Evolutionary conservation across 1,140 invertebrate species (phyloP).

Genomic region (silkworm (Bombyx mori)): ASM3026992v2 NC_085133.1:11050501-11051000

Average conservation of each 20-base stretch:
- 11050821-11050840: neutral
- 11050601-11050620: neutral
- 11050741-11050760: neutral
- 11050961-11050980: slow-evolving; percentile 9
- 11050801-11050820: slow-evolving; percentile 4
- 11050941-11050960: slow-evolving; percentile 8
- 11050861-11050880: neutral
- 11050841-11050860: neutral
- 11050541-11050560: too few relatives aligned
- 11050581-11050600: too few relatives aligned
- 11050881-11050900: slow-evolving; percentile 9
- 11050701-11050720: neutral
- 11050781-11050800: slow-evolving; percentile 3
- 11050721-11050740: neutral
- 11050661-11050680: neutral
- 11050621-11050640: neutral
- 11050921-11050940: slow-evolving; percentile 5
- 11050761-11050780: slow-evolving; percentile 6
- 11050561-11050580: too few relatives aligned
- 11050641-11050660: slow-evolving; percentile 1
- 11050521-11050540: too few relatives aligned
- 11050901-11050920: slow-evolving; percentile 10
- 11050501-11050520: too few relatives aligned
- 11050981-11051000: slow-evolving; percentile 12
- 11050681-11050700: neutral